Evolutionary conservation across 2,888 invertebrate genomes (phyloP).

Genomic region (Drosophila buzzatii): DNA sequence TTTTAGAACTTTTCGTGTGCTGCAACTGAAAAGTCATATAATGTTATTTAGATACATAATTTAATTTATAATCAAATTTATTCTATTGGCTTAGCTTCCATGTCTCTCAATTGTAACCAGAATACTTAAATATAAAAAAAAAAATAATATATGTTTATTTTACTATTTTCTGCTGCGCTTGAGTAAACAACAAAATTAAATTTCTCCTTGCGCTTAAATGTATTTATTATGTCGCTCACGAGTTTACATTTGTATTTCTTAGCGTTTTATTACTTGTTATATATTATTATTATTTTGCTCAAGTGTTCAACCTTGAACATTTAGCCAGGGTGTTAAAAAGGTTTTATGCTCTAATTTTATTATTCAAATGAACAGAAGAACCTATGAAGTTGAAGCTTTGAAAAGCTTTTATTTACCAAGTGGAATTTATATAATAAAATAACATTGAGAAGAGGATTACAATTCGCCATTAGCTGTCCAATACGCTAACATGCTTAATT

Average conservation of each 20-base stretch:
- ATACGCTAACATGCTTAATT: neutral
- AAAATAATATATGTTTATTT: neutral
- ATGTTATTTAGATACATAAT: too few relatives aligned
- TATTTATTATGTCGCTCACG: neutral
- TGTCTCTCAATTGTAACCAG: too few relatives aligned
- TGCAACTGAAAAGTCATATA: too few relatives aligned
- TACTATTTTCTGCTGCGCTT: neutral
- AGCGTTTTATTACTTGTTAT: neutral
- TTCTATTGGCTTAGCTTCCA: neutral
- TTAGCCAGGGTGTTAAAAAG: neutral
- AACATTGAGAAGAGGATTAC: too few relatives aligned
- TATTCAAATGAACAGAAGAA: too few relatives aligned
- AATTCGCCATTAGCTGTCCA: neutral
- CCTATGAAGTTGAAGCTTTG: neutral
- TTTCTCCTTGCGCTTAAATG: neutral
- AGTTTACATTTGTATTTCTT: neutral
- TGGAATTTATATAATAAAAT: neutral
- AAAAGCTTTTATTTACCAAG: neutral
- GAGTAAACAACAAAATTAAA: neutral
- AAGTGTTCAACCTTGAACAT: neutral
- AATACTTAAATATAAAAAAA: too few relatives aligned
- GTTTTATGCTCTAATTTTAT: neutral
- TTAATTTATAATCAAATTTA: too few relatives aligned
- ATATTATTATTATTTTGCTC: neutral
- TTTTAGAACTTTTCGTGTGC: too few relatives aligned